A percentile compares a stretch with the other conserved stretches of the same genome.
Evolutionary conservation across 2,888 invertebrate species (phyloP).

Genomic region (Leptarthrus brevirostris): DNA sequence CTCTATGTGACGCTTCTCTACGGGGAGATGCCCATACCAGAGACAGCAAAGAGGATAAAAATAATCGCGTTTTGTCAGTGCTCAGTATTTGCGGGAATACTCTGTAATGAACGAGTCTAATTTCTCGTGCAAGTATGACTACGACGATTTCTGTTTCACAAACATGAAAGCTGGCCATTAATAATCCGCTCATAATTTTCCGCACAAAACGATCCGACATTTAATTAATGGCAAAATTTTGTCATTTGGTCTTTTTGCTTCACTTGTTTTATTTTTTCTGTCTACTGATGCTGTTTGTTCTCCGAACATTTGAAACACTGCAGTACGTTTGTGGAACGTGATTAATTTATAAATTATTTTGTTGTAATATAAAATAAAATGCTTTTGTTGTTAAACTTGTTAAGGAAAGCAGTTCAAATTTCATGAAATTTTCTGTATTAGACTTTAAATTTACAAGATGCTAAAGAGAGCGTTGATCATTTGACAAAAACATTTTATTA

Average conservation of each 20-base stretch:
- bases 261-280: conserved; percentile 1
- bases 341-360: too few relatives aligned
- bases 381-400: too few relatives aligned
- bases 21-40: neutral
- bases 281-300: conserved; percentile 5
- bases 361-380: too few relatives aligned
- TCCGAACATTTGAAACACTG: neutral
- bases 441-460: too few relatives aligned
- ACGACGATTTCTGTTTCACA: conserved; percentile 42
- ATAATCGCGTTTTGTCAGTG: conserved; percentile 47
- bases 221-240: conserved; percentile 54
- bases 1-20: conserved; percentile 7
- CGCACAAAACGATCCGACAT: conserved; percentile 53
- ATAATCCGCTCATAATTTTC: conserved; percentile 55
- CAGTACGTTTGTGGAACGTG: too few relatives aligned
- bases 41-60: conserved; percentile 49
- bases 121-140: conserved; percentile 3
- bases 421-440: too few relatives aligned
- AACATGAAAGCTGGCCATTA: conserved; percentile 54
- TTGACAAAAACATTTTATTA: too few relatives aligned
- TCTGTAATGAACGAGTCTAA: neutral
- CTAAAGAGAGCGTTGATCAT: too few relatives aligned
- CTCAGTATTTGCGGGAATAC: conserved; percentile 41
- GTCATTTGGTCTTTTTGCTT: conserved; percentile 29
- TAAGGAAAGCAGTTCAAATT: too few relatives aligned